phyloP scores from a whole-genome alignment of 2,888 invertebrate species.

The Athetis lepigone region DNA sequence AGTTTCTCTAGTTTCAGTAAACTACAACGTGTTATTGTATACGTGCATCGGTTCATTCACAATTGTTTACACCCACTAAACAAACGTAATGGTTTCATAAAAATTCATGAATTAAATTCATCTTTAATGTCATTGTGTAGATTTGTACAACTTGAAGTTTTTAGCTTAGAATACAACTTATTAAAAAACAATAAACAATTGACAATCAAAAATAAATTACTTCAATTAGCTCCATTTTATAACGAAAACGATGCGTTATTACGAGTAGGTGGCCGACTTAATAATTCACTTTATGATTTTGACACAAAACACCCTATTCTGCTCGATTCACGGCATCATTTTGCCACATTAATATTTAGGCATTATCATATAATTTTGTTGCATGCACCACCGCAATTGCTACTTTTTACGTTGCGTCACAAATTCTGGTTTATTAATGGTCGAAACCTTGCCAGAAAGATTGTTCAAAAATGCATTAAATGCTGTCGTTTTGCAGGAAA shows the following conservation, averaged over 20 bases:
- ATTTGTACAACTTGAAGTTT: slow-evolving; percentile 10
- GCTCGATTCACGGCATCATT: slow-evolving; percentile 18
- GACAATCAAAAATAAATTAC: slow-evolving; percentile 2
- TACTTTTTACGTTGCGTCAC: slow-evolving; percentile 6
- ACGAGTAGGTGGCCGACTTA: slow-evolving; percentile 8
- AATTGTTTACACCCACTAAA: too few relatives aligned
- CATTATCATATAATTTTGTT: slow-evolving; percentile 8
- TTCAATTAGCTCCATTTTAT: slow-evolving; percentile 5
- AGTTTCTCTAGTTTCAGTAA: too few relatives aligned
- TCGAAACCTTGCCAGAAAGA: slow-evolving; percentile 13
- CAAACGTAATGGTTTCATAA: too few relatives aligned
- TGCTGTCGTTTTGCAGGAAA: too few relatives aligned
- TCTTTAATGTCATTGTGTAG: slow-evolving; percentile 4
- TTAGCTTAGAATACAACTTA: slow-evolving; percentile 3
- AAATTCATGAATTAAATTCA: slow-evolving; percentile 9
- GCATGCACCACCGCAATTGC: slow-evolving; percentile 11
- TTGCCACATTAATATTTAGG: slow-evolving; percentile 7
- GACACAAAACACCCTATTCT: slow-evolving; percentile 13
- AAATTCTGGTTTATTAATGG: slow-evolving; percentile 11
- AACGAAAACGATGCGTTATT: slow-evolving; percentile 6
- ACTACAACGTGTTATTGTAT: too few relatives aligned
- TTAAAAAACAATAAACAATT: slow-evolving; percentile 1
- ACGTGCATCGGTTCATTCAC: too few relatives aligned
- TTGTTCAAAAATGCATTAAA: too few relatives aligned
- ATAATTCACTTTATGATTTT: slow-evolving; percentile 13